Percentiles rank a stretch among this genome's conserved stretches.
Evolutionary conservation across 2,888 invertebrate species (phyloP).

Genomic region (Ophion costatus): DNA sequence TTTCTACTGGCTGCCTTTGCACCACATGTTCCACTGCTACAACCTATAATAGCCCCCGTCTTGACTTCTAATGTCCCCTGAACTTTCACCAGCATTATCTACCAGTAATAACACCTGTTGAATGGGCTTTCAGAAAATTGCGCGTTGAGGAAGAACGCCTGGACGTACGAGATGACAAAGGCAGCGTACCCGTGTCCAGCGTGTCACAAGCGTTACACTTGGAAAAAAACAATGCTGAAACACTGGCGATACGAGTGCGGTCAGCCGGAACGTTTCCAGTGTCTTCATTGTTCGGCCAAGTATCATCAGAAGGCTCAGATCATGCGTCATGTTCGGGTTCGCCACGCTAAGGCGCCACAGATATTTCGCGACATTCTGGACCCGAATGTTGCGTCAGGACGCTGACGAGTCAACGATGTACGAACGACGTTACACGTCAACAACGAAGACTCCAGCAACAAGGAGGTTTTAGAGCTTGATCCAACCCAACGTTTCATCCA

Average conservation of each 20-base stretch:
- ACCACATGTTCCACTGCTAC: too few relatives aligned
- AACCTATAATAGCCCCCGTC: background rate
- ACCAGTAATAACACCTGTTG: background rate
- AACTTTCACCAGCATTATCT: background rate
- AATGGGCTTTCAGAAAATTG: slow-evolving; percentile 42
- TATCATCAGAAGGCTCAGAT: slow-evolving; percentile 78
- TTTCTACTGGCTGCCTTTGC: background rate
- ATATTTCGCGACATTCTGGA: slow-evolving; percentile 69
- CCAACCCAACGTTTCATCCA: too few relatives aligned
- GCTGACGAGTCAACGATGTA: slow-evolving; percentile 2
- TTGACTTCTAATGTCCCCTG: background rate
- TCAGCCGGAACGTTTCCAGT: slow-evolving; percentile 73
- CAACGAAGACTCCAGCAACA: background rate
- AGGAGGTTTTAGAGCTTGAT: background rate
- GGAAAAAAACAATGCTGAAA: slow-evolving; percentile 75
- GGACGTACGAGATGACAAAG: background rate
- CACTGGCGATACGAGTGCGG: slow-evolving; percentile 74
- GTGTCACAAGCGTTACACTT: slow-evolving; percentile 77
- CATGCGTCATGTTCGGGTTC: slow-evolving; percentile 70
- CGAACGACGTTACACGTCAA: background rate
- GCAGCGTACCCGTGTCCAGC: slow-evolving; percentile 75
- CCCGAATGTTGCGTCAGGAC: slow-evolving; percentile 49
- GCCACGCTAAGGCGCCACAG: slow-evolving; percentile 69
- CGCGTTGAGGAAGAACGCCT: background rate
- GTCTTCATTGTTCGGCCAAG: slow-evolving; percentile 74